Evolutionary conservation across 2,797 vertebrate species (phyloP), one percentile per base, ranked within the genome.

Genomic region (Ctenopoma kingsleyae): DNA sequence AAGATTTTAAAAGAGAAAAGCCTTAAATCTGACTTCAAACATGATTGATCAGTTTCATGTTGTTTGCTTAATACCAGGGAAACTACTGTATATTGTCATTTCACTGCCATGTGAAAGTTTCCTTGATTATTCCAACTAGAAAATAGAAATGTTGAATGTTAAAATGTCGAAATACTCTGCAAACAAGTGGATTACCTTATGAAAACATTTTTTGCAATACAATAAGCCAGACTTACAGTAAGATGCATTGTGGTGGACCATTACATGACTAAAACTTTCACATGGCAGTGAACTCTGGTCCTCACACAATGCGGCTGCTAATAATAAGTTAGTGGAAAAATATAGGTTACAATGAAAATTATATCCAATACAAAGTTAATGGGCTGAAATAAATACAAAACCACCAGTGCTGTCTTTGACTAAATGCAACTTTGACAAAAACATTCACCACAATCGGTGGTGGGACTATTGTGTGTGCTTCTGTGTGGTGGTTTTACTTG

Each of bases 401-500:
- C 8, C 35, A 52, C 16, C 35, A 12, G 2, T 40, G 8, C 27
- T 8, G 25, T 51, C 16, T 50, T 69, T 53, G 9, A 25, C 41
- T 36, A 30, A 30, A 30, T 30, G 27, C 25, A 27, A 3, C 27
- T 30, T 49, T 16, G 6, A 20, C 8, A 38, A 23, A 4, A 50
- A 38, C 51, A 20, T 3, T 11, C 10, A 27, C n/a, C 38, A 35
- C 43, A 7, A 3, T 41, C 20, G 38, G 43, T 40, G 38, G 22
- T 41, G 23, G 9, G 58, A 2, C 49, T 51, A 12, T 6, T 50
- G 60, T 48, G 57, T 56, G 7, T 50, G 30, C 23, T 41, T 55
- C 25, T 25, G 41, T 23, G 55, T 12, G 23, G 17, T 25, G 19
- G 20, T 48, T 94, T 75, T 89, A 97, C 97, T 92, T 78, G 97